These are phyloP conservation scores for Oscheius onirici DNA, from an alignment of 2,888 invertebrate species.

Conservation along the genomic window DNA sequence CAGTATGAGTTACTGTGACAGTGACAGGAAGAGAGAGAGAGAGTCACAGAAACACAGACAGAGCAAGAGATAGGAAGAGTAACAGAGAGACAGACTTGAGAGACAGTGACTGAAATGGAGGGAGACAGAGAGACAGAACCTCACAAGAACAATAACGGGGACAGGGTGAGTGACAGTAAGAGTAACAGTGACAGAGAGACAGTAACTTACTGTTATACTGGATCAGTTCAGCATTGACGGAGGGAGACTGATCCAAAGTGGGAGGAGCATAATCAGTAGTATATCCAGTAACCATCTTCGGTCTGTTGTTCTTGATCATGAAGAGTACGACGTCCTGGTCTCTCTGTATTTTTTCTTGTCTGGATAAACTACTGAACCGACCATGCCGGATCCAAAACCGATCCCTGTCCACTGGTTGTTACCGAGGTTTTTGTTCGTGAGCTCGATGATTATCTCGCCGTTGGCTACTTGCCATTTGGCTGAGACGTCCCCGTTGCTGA, in stretches of 20 bases:
- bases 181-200: neutral
- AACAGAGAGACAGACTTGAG: no score
- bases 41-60: no score
- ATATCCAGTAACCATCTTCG: slow-evolving; percentile 40
- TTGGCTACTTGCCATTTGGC: slow-evolving; percentile 50
- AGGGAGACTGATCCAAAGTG: slow-evolving; percentile 36
- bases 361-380: slow-evolving; percentile 15
- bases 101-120: slow-evolving; percentile 33
- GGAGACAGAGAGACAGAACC: no score
- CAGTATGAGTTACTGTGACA: no score
- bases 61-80: no score
- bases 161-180: no score
- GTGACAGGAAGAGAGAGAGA: neutral
- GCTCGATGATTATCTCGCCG: slow-evolving; percentile 47
- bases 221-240: slow-evolving; percentile 41
- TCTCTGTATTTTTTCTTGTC: slow-evolving; percentile 35
- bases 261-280: slow-evolving; percentile 48
- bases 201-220: slow-evolving; percentile 44
- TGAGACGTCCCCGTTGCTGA: slow-evolving; percentile 41
- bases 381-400: slow-evolving; percentile 48
- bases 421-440: slow-evolving; percentile 51
- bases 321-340: slow-evolving; percentile 46
- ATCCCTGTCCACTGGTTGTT: slow-evolving; percentile 54
- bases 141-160: no score
- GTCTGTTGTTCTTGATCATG: slow-evolving; percentile 39